phyloP scores from a whole-genome alignment of 2,888 invertebrate species.

The Hyalella azteca region DNA sequence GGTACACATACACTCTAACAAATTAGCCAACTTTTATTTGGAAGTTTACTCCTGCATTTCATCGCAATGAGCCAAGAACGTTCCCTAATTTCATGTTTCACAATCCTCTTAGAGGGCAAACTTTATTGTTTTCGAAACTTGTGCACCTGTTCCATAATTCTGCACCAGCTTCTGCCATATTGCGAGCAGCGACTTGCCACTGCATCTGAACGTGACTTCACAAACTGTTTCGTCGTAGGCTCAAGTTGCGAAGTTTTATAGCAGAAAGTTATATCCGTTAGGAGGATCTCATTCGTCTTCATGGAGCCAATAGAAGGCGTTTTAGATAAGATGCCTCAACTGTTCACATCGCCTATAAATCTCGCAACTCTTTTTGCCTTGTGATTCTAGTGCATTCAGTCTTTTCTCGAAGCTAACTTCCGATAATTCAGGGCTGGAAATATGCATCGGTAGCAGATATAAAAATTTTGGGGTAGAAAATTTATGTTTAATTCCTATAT shows the following conservation, averaged over 20 bases:
- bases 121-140: not conserved
- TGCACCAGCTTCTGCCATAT: not conserved
- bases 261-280: conserved; percentile 8
- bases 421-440: no score
- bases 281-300: conserved; percentile 32
- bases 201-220: conserved; percentile 16
- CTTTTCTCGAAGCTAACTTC: no score
- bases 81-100: not conserved
- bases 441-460: no score
- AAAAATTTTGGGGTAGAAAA: no score
- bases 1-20: no score
- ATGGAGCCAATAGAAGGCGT: conserved; percentile 22
- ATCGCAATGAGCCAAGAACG: not conserved
- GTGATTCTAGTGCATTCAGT: no score
- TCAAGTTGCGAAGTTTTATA: not conserved
- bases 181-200: not conserved
- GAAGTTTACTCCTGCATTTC: no score
- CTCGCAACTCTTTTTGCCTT: not conserved
- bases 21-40: no score
- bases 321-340: conserved; percentile 27
- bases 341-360: conserved; percentile 34
- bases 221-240: not conserved
- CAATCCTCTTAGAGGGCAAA: not conserved
- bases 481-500: no score
- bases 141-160: conserved; percentile 26